Base-by-base conservation (phyloP, 2,113 vertebrate genomes). In the Cnemophilus loriae region DNA sequence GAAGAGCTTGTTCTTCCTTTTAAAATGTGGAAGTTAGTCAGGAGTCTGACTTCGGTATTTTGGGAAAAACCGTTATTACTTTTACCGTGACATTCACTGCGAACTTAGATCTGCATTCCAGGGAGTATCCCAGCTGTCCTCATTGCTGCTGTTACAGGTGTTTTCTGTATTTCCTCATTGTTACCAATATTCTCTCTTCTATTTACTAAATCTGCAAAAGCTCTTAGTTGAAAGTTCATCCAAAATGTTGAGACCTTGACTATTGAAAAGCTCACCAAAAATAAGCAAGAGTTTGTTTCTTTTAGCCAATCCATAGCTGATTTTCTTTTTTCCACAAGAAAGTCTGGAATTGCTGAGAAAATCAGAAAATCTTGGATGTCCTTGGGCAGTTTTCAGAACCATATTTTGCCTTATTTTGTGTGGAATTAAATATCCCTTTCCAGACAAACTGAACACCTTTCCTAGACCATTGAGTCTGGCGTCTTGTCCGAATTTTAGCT, bases 261-360 rank as follows among this genome's bases (percentile, higher is more conserved):
- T 61, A 17, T 13, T 18, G 21, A 55, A 55, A 76, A 50, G n/a
- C n/a, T 61, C 39, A 47, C 30, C 11, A 61, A 61, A 68, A 75
- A 55, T 14, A 12, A 69, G 39, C 27, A 46, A 35, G 17, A 11
- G 16, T 55, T 68, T 41, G 20, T 41, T 76, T 26, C 56, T 21
- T 68, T 35, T 22, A 47, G 24, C 13, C n/a, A 61, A 7, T 22
- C 20, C 0, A 1, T 5, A 13, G 61, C 11, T 37, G 32, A 3
- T 47, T 12, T n/a, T 22, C 44, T 85, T 55, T 22, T 37, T 10
- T 1, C 8, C 41, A 5, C 12, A 4, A 73, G 32, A 13, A 35
- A 5, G 7, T 46, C 21, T 26, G 0, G 59, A 74, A 32, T n/a
- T 44, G 13, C 18, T 27, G 63, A 23, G 32, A 49, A 57, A 60